A percentile compares a stretch with the other conserved stretches of the same genome.
Evolutionary conservation across 1,140 invertebrate species (phyloP).

Genomic region (Drosophila obscura): DNA sequence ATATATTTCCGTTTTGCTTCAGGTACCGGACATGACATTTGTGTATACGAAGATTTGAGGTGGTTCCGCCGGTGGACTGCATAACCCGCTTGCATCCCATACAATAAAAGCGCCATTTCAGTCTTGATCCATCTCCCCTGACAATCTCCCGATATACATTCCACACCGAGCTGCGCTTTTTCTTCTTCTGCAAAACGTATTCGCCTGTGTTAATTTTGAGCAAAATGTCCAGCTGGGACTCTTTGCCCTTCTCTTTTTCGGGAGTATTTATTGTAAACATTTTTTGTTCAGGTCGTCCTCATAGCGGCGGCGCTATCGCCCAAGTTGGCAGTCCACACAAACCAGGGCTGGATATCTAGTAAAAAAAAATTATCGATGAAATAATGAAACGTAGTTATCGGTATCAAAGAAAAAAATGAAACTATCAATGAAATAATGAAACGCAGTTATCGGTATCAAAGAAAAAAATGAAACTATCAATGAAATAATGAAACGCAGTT

Average conservation of each 20-base stretch:
- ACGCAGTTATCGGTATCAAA: too few species aligned
- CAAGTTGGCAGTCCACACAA: constrained; percentile 4
- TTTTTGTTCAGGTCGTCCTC: constrained; percentile 14
- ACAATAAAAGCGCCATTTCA: constrained; percentile 67
- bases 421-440: too few species aligned
- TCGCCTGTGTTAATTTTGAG: constrained; percentile 66
- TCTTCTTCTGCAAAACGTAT: constrained; percentile 64
- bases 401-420: too few species aligned
- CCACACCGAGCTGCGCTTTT: constrained; percentile 67
- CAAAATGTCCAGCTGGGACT: constrained; percentile 65
- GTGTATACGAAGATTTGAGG: constrained; percentile 67
- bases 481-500: too few species aligned
- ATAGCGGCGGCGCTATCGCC: constrained; percentile 2
- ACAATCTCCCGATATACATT: constrained; percentile 67
- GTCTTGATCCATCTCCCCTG: constrained; percentile 53
- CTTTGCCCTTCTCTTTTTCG: constrained; percentile 61
- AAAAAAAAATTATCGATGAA: too few species aligned
- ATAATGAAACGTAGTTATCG: too few species aligned
- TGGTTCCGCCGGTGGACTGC: constrained; percentile 70
- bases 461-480: too few species aligned
- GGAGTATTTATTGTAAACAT: constrained; percentile 44
- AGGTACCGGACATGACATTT: constrained; percentile 65
- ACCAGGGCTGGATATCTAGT: neutral
- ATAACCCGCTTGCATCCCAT: constrained; percentile 64
- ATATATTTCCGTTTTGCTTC: constrained; percentile 34